Evolutionary conservation across 2,797 vertebrate species (phyloP).

Genomic region (Myiotriccus ornatus): DNA sequence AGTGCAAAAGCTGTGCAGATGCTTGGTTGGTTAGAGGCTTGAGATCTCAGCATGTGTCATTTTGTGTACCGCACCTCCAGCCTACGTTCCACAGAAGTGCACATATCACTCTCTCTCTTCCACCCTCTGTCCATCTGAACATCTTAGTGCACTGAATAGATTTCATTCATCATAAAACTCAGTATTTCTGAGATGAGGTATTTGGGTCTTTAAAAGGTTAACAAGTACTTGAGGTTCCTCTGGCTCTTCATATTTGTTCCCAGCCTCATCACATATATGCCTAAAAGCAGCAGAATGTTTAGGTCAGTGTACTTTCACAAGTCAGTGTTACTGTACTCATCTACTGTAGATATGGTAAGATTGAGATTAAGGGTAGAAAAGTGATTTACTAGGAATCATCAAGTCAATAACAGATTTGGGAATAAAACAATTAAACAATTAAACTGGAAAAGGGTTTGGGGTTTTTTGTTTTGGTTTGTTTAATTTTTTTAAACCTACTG

Average conservation of each 20-base stretch:
- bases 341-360: not conserved
- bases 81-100: not conserved
- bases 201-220: not conserved
- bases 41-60: not conserved
- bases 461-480: not conserved
- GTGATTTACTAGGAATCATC: not conserved
- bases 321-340: not conserved
- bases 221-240: not conserved
- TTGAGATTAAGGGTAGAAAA: not conserved
- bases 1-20: not conserved
- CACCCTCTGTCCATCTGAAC: not conserved
- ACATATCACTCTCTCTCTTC: rapidly evolving
- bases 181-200: not conserved
- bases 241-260: not conserved
- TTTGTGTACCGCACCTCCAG: not conserved
- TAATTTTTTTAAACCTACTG: not conserved
- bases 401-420: not conserved
- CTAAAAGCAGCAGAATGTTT: not conserved
- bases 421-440: not conserved
- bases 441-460: not conserved
- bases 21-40: not conserved
- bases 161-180: not conserved
- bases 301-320: not conserved
- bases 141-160: not conserved
- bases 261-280: rapidly evolving